Evolutionary conservation across 1,140 invertebrate genomes (phyloP), one percentile per base, ranked within the genome.

Genomic region (Caerostris extrusa): DNA sequence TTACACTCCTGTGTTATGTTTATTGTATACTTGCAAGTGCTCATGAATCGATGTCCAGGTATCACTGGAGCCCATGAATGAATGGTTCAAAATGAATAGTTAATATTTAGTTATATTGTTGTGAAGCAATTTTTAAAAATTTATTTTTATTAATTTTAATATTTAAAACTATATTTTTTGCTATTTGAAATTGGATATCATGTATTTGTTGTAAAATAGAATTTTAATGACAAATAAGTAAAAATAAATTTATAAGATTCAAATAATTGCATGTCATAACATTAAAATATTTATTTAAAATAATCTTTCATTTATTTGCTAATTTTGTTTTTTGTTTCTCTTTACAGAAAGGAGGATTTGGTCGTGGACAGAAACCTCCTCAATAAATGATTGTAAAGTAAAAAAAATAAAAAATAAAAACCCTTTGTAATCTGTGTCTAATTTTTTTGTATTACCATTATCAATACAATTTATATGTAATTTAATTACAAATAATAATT

Each of bases 291-390:
- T 34, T 34, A 34, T 34, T 34, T 34, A 34, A 34, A 2, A 34
- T 34, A 34, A 34, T 34, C 0, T 34, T 34, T 34, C 34, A 34
- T 34, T 34, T 34, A 14, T 83, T 3, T 56, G 8, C 58, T 50
- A 8, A 61, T 6, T 57, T 85, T 58, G 5, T 17, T 0, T 12
- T 58, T 56, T 19, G 58, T 88, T 53, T 88, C 64, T 61, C 34
- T 56, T 87, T 93, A 14, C 85, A 93, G 92, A 93, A 93, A 89
- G 92, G 92, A 81, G 92, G 92, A 88, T 93, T 93, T 82, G 92
- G 92, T 12, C 92, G 92, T 71, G 92, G 92, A n/a, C 85, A 85
- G 53, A 60, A 34, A 55, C 92, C 92, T 7, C 92, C 92, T 56
- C 92, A 93, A 14, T 93, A 89, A 92, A 53, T 67, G 8, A 17